A percentile compares a stretch with the other conserved stretches of the same genome.
These are phyloP conservation scores for Neodiprion virginianus DNA, from an alignment of 1,140 invertebrate genomes.

Conservation along the genomic window DNA sequence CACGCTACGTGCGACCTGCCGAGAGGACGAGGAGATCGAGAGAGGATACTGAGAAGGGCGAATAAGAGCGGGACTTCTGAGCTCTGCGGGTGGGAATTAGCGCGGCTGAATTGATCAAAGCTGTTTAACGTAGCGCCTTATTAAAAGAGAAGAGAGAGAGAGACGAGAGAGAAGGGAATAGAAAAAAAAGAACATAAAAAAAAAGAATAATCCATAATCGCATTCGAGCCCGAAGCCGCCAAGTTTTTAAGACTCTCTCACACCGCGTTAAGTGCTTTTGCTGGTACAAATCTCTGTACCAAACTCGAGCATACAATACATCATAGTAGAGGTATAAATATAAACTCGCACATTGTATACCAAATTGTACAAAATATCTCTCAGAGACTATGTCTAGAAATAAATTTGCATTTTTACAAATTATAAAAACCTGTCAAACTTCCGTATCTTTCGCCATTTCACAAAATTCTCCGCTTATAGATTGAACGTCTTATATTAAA, in stretches of 20 bases:
- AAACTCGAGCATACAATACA: not conserved
- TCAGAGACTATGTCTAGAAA: no score
- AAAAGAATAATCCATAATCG: conserved; percentile 52
- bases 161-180: not conserved
- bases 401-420: no score
- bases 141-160: conserved; percentile 39
- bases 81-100: conserved; percentile 55
- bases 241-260: conserved; percentile 1
- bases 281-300: not conserved
- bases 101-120: conserved; percentile 56
- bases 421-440: no score
- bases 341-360: no score
- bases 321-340: no score
- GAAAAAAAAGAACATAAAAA: not conserved
- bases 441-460: no score
- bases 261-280: not conserved
- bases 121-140: conserved; percentile 54
- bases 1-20: conserved; percentile 45
- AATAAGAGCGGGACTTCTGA: conserved; percentile 32
- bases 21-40: conserved; percentile 6
- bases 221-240: conserved; percentile 38
- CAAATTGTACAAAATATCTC: no score
- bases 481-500: no score
- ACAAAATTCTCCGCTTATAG: no score
- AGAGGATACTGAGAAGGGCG: conserved; percentile 7